These are phyloP conservation scores for Myiotriccus ornatus DNA, from an alignment of 2,797 vertebrate genomes.

Conservation along the genomic window DNA sequence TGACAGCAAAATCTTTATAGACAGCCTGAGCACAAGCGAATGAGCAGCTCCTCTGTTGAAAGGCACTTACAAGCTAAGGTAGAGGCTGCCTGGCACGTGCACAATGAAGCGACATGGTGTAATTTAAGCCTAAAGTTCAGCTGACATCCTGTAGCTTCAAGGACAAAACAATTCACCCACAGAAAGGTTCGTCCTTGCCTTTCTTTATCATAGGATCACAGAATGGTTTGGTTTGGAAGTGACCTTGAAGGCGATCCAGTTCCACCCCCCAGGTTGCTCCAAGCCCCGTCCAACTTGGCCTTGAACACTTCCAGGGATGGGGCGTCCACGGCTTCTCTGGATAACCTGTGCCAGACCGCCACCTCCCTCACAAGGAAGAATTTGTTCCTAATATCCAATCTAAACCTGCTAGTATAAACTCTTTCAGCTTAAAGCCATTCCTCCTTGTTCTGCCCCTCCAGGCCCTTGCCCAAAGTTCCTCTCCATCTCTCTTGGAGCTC, in stretches of 20 bases:
- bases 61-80: not conserved
- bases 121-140: not conserved
- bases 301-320: not conserved
- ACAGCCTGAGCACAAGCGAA: not conserved
- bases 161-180: not conserved
- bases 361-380: not conserved
- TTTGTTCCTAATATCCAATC: too few relatives aligned
- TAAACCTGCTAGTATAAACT: not conserved
- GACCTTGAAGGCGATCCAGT: not conserved
- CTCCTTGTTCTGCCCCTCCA: not conserved
- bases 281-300: accelerated
- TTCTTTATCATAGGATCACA: not conserved
- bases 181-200: not conserved
- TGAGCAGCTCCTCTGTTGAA: not conserved
- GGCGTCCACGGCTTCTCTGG: not conserved
- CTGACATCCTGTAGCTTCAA: not conserved
- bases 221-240: not conserved
- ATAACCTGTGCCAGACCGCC: not conserved
- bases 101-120: not conserved
- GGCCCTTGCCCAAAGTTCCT: not conserved
- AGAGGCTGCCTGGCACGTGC: not conserved
- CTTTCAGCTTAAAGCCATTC: not conserved
- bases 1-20: not conserved
- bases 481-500: not conserved
- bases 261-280: not conserved